These are phyloP conservation scores for Entomobrya proxima DNA, from an alignment of 2,888 invertebrate genomes.

Conservation along the genomic window DNA sequence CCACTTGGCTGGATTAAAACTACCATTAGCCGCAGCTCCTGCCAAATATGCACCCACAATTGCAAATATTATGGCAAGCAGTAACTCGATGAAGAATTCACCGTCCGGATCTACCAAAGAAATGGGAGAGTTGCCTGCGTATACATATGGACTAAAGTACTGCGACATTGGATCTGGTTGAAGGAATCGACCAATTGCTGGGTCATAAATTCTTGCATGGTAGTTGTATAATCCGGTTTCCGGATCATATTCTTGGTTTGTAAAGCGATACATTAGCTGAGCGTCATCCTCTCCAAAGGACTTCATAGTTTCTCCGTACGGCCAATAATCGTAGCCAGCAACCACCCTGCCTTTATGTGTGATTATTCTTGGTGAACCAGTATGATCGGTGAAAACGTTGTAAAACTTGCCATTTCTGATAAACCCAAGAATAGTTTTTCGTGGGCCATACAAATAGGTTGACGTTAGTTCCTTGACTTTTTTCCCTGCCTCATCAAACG, in stretches of 20 bases:
- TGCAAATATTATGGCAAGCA: not conserved
- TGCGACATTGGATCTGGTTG: constrained; percentile 63
- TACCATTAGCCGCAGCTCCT: constrained; percentile 32
- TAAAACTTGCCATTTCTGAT: constrained; percentile 54
- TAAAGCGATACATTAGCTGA: constrained; percentile 68
- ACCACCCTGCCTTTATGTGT: constrained; percentile 70
- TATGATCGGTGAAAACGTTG: constrained; percentile 73
- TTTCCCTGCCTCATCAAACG: not conserved
- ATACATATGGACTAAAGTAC: constrained; percentile 74
- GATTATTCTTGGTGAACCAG: constrained; percentile 72
- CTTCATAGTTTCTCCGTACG: constrained; percentile 72
- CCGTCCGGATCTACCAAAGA: constrained; percentile 65
- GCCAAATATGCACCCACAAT: constrained; percentile 39
- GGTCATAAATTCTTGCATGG: constrained; percentile 75
- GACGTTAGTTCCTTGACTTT: not conserved
- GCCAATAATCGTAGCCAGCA: constrained; percentile 75
- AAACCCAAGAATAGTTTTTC: constrained; percentile 54
- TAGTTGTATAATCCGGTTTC: constrained; percentile 74
- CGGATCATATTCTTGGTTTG: constrained; percentile 75
- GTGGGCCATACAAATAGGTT: constrained; percentile 62
- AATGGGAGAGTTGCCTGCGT: constrained; percentile 71
- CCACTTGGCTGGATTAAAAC: constrained; percentile 50
- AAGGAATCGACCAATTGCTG: constrained; percentile 71
- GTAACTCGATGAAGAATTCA: not conserved
- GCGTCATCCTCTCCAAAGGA: constrained; percentile 52